Percentiles rank a stretch among this genome's conserved stretches.
These are phyloP conservation scores for Alethe diademata DNA, from an alignment of 2,113 vertebrate species.

Conservation along the genomic window DNA sequence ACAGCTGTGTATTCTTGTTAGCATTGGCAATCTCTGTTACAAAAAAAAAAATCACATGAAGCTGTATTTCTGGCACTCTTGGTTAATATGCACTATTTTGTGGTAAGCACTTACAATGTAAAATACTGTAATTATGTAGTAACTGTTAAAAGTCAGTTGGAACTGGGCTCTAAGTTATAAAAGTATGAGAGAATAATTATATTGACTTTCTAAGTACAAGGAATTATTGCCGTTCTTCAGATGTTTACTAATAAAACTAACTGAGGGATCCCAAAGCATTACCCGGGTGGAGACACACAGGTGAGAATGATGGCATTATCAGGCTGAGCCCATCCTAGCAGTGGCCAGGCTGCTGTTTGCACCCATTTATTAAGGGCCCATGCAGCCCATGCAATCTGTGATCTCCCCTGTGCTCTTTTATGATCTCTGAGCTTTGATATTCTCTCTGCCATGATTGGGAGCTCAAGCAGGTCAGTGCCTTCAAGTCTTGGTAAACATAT, in stretches of 20 bases:
- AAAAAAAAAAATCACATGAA: not conserved
- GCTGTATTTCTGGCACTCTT: not conserved
- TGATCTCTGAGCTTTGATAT: not conserved
- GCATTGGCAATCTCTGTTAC: not conserved
- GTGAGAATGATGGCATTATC: not conserved
- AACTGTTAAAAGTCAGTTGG: not conserved
- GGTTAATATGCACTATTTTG: not conserved
- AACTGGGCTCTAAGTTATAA: not conserved
- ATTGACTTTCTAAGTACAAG: not conserved
- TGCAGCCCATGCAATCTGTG: not conserved
- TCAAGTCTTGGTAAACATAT: not conserved
- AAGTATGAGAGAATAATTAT: not conserved
- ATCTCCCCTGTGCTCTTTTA: not conserved
- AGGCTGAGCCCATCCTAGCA: not conserved
- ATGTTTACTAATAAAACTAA: not conserved
- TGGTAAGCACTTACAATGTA: not conserved
- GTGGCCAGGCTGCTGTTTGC: not conserved
- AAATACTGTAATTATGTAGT: not conserved
- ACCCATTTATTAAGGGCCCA: fast-evolving
- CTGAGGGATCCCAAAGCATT: not conserved
- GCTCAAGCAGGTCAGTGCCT: not conserved
- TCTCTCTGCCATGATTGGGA: not conserved
- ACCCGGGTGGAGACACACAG: not conserved
- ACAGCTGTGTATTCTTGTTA: not conserved
- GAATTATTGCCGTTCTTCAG: not conserved